Base-by-base conservation (phyloP, 2,888 invertebrate species). In the Cerastis leucographa region DNA sequence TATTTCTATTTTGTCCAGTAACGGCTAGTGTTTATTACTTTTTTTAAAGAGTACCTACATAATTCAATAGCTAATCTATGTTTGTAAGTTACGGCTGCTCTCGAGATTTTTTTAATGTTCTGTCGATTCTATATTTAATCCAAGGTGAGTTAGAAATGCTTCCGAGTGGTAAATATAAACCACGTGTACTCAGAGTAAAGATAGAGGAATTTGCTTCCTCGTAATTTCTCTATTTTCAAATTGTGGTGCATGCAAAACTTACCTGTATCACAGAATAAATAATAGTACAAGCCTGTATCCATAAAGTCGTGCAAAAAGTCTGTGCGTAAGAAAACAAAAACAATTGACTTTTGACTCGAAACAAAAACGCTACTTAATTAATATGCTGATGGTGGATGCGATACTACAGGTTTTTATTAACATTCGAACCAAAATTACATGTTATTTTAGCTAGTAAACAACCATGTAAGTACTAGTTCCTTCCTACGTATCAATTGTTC, bases 61-160 rank as follows among this genome's bases (percentile, higher is more conserved):
- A 62, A 62, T 61, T 74, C 64, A 49, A 44, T 29, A 73, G 62
- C 40, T 51, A 65, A 64, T 79, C 61, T 22, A 56, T 72, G 72
- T 54, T 84, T 42, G 61, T 71, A 78, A 81, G 66, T 75, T 81
- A 72, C 68, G 67, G 66, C 40, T 56, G 69, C 66, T 68, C 64
- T 71, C 54, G 64, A 59, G 49, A 46, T 67, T 78, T 81, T 80
- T 81, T 84, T 62, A 71, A 67, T 77, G 65, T 76, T 82, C 61
- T 81, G 72, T 79, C 40, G 74, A 76, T 72, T 80, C 87, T 87
- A 85, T 78, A 71, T 81, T 78, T 80, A 76, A 71, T 64, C 73
- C 78, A 83, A 86, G 86, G 84, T 79, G 70, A 81, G 78, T 69
- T 78, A 84, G 80, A 85, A 82, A 86, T 85, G 79, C 71, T 84